phyloP scores from a whole-genome alignment of 2,888 invertebrate genomes.

The Polydesmus complanatus region DNA sequence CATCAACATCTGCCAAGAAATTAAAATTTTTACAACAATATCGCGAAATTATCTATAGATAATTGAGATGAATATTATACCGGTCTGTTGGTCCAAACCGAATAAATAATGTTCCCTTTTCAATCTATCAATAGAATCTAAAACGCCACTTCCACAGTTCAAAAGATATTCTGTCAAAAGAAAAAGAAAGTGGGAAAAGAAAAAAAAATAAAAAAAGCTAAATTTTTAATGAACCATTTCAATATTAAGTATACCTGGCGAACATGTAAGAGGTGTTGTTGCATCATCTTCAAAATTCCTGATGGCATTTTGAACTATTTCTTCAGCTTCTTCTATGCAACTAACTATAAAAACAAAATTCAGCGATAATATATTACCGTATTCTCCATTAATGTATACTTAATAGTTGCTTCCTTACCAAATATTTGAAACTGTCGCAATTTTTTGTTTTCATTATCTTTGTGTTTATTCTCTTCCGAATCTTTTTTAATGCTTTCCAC shows the following conservation, averaged over 20 bases:
- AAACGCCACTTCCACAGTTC: neutral
- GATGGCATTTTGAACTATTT: slow-evolving; percentile 40
- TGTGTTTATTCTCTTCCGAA: slow-evolving; percentile 19
- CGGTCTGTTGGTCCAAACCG: neutral
- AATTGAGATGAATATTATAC: too few species aligned
- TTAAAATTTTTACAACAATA: too few species aligned
- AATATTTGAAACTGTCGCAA: slow-evolving; percentile 14
- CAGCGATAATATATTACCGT: too few species aligned
- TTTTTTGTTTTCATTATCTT: slow-evolving; percentile 23
- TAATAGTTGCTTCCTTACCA: slow-evolving; percentile 18
- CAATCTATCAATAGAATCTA: neutral
- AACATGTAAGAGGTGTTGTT: slow-evolving; percentile 47
- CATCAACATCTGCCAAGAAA: slow-evolving; percentile 21
- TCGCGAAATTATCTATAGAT: too few species aligned
- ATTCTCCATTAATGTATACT: too few species aligned
- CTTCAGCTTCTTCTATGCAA: slow-evolving; percentile 35
- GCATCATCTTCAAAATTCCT: slow-evolving; percentile 53
- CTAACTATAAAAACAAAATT: slow-evolving; percentile 30
- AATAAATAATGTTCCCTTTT: neutral
- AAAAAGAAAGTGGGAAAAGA: too few species aligned
- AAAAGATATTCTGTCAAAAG: neutral
- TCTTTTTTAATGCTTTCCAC: slow-evolving; percentile 6
- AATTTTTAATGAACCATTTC: slow-evolving; percentile 11
- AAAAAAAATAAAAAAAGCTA: neutral
- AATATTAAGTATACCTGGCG: slow-evolving; percentile 39